Percentiles rank a stretch among this genome's conserved stretches.
Conservation (phyloP, 2,113 vertebrate species). For the Ramphastos sulfuratus region DNA sequence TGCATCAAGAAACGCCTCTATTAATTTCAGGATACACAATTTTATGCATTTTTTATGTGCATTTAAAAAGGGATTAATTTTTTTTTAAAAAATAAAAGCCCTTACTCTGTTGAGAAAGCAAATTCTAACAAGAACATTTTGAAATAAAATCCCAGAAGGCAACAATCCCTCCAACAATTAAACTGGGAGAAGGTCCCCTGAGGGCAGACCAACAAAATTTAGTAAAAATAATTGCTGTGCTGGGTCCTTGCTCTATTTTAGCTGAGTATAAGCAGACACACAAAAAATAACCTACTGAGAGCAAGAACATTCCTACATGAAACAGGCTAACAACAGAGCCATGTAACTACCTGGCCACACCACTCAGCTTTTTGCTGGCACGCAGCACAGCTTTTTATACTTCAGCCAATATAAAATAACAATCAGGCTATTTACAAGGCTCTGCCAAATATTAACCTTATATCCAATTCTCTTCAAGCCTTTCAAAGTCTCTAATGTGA, state of each 20-base stretch:
- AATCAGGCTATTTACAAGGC: constrained; percentile 82
- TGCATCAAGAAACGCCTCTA: constrained; percentile 71
- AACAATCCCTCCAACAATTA: constrained; percentile 78
- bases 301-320: constrained; percentile 57
- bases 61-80: constrained; percentile 17
- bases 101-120: constrained; percentile 44
- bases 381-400: constrained; percentile 71
- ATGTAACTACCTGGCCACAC: constrained; percentile 74
- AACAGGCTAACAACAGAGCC: constrained; percentile 65
- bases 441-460: constrained; percentile 84
- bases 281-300: constrained; percentile 58
- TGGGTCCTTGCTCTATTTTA: constrained; percentile 72
- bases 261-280: constrained; percentile 66
- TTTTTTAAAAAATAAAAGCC: constrained; percentile 16
- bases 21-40: constrained; percentile 68
- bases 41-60: constrained; percentile 69
- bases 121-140: constrained; percentile 74
- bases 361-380: constrained; percentile 67
- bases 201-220: constrained; percentile 75
- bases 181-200: constrained; percentile 77
- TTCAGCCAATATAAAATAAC: constrained; percentile 82
- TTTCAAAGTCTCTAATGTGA: constrained; percentile 78
- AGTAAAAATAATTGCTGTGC: constrained; percentile 78
- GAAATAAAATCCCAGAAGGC: constrained; percentile 81
- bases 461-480: constrained; percentile 76